These are phyloP conservation scores for Remorina albescens DNA, from an alignment of 2,797 vertebrate species.

Conservation along the genomic window DNA sequence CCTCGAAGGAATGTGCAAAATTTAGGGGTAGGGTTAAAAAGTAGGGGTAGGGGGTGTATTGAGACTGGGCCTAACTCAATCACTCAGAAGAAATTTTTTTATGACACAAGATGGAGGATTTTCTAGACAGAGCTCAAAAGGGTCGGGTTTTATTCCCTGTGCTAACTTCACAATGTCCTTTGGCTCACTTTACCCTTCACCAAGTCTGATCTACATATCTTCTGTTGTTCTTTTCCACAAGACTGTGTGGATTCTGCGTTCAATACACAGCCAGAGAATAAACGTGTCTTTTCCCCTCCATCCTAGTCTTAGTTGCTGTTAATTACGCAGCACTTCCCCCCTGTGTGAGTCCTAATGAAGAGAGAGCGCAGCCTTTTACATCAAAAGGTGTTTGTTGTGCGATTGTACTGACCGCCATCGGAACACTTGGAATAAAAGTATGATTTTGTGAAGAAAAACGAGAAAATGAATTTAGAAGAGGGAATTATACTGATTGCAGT, in stretches of 20 bases:
- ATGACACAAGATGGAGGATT: conserved; percentile 17
- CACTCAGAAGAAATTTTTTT: too few relatives aligned
- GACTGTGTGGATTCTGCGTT: conserved; percentile 27
- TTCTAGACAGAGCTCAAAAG: conserved; percentile 33
- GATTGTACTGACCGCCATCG: conserved; percentile 1
- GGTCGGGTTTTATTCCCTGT: conserved; percentile 26
- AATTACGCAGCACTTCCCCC: conserved; percentile 47
- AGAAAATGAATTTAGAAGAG: neutral
- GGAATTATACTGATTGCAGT: neutral
- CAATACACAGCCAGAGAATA: neutral
- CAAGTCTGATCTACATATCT: conserved; percentile 45
- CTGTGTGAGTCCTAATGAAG: conserved; percentile 14
- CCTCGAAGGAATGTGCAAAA: too few relatives aligned
- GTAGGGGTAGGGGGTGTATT: too few relatives aligned
- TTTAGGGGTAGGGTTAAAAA: too few relatives aligned
- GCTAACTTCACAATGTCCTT: conserved; percentile 20
- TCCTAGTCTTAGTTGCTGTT: conserved; percentile 49
- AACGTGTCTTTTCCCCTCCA: conserved; percentile 9
- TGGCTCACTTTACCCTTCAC: conserved; percentile 29
- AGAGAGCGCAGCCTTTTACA: conserved; percentile 34
- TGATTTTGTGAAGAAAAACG: conserved; percentile 4
- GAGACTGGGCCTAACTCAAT: too few relatives aligned
- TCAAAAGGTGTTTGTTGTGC: conserved; percentile 43
- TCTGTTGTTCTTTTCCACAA: conserved; percentile 20
- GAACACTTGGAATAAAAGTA: conserved; percentile 4